Evolutionary conservation across 1,140 invertebrate species (phyloP).

Genomic region (Camponotus pennsylvanicus): DNA sequence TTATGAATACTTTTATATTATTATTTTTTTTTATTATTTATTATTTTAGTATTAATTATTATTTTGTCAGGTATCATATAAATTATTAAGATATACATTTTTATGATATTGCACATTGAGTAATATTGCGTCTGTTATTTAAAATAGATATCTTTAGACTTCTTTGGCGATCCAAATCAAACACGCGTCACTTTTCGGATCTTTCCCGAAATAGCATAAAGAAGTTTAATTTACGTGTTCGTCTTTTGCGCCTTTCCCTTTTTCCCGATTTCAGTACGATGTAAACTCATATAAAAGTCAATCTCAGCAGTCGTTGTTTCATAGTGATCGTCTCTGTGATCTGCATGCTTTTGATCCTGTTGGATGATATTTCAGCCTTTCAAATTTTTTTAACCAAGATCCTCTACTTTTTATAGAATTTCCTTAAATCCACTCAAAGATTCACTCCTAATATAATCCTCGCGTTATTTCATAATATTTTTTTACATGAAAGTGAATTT

Average conservation of each 20-base stretch:
- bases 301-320: constrained; percentile 9
- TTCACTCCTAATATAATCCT: background rate
- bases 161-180: background rate
- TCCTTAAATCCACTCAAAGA: background rate
- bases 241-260: constrained; percentile 10
- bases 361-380: constrained; percentile 32
- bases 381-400: background rate
- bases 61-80: background rate
- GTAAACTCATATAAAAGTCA: constrained; percentile 63
- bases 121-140: background rate
- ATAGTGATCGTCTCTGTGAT: constrained; percentile 34
- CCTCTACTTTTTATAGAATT: background rate
- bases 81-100: constrained; percentile 10
- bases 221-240: constrained; percentile 44
- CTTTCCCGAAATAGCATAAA: background rate
- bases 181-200: background rate
- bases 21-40: too few species aligned
- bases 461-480: background rate
- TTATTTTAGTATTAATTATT: too few species aligned
- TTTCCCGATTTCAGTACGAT: background rate
- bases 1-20: too few species aligned
- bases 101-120: background rate
- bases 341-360: constrained; percentile 45
- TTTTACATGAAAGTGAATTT: background rate
- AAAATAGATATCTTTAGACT: background rate